These are phyloP conservation scores for Limosa lapponica DNA, from an alignment of 2,797 vertebrate genomes.

Conservation along the genomic window DNA sequence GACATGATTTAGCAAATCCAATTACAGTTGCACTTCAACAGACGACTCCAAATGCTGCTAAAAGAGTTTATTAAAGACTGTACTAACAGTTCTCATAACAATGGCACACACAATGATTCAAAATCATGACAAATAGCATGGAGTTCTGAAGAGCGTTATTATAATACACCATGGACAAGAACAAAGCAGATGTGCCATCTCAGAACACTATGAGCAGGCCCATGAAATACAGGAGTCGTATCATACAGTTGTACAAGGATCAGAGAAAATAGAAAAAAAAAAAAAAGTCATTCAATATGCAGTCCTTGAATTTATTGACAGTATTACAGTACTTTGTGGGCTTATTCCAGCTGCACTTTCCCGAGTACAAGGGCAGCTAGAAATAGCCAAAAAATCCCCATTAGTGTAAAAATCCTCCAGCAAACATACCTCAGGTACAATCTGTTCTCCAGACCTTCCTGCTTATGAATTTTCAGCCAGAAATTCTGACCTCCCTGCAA, in stretches of 20 bases:
- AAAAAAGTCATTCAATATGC: constrained; percentile 34
- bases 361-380: constrained; percentile 50
- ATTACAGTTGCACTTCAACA: background rate
- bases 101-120: constrained; percentile 77
- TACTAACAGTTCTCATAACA: constrained; percentile 68
- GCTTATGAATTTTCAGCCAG: background rate
- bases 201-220: constrained; percentile 51
- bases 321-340: constrained; percentile 57
- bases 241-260: constrained; percentile 61
- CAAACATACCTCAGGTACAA: constrained; percentile 15
- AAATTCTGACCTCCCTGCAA: constrained; percentile 13
- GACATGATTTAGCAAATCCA: background rate
- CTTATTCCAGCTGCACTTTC: constrained; percentile 36
- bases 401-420: background rate
- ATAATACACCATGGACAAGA: constrained; percentile 36
- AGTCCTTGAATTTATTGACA: constrained; percentile 59
- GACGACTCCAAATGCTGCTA: constrained; percentile 56
- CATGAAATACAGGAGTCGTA: constrained; percentile 48
- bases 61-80: constrained; percentile 80
- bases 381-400: constrained; percentile 57
- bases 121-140: constrained; percentile 61
- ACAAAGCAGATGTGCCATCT: constrained; percentile 47
- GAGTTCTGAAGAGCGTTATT: constrained; percentile 23
- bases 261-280: constrained; percentile 59
- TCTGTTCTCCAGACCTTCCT: background rate